These are phyloP conservation scores for Margarornis squamiger DNA, from an alignment of 2,797 vertebrate species.

Conservation along the genomic window DNA sequence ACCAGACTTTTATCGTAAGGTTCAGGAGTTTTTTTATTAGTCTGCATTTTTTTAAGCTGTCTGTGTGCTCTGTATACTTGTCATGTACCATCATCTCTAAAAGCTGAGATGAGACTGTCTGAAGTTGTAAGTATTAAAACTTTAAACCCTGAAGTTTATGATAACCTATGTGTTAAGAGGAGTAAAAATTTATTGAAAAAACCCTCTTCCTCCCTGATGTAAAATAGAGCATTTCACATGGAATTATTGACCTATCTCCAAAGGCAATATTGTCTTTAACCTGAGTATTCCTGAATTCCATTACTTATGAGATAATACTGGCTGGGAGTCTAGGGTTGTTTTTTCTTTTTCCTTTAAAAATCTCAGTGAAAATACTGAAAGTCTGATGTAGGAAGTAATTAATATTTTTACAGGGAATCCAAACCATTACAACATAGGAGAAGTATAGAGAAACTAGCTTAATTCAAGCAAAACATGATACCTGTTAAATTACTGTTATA, in stretches of 20 bases:
- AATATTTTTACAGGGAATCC: neutral
- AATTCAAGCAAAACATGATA: neutral
- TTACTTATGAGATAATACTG: neutral
- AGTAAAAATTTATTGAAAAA: neutral
- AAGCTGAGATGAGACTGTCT: neutral
- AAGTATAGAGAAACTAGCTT: neutral
- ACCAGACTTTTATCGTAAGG: neutral
- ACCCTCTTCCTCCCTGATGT: neutral
- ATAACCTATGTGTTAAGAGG: neutral
- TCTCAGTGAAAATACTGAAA: neutral
- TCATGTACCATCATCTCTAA: neutral
- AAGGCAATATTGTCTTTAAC: neutral
- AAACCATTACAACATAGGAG: neutral
- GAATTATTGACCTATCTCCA: neutral
- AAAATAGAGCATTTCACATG: neutral
- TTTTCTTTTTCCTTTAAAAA: neutral
- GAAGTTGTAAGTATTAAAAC: neutral
- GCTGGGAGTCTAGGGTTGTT: neutral
- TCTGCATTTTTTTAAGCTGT: neutral
- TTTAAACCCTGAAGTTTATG: neutral
- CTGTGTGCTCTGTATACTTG: neutral
- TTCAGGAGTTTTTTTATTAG: rapidly evolving
- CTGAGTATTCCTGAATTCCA: neutral
- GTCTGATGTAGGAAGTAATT: neutral
- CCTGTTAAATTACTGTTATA: neutral